These are phyloP conservation scores for Corapipo altera DNA, from an alignment of 2,113 vertebrate genomes.

Conservation along the genomic window DNA sequence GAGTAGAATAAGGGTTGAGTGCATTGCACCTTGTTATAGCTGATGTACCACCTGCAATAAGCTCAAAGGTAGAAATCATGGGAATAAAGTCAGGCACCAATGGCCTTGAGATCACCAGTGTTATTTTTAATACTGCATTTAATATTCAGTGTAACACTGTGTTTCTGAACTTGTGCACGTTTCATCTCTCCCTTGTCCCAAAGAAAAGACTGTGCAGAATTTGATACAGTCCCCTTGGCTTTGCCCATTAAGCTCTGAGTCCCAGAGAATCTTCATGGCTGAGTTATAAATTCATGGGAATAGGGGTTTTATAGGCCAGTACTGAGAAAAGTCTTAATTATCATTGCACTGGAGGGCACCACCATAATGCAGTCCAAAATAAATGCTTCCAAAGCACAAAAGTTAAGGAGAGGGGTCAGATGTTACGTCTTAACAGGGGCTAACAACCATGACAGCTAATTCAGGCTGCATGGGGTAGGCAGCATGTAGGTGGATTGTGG, in stretches of 20 bases:
- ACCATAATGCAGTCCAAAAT: background rate
- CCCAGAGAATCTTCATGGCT: background rate
- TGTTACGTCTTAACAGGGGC: conserved; percentile 22
- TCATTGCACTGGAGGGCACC: background rate
- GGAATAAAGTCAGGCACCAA: background rate
- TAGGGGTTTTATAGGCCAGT: background rate
- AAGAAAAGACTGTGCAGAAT: background rate
- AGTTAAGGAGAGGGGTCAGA: conserved; percentile 23
- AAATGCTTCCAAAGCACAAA: conserved; percentile 20
- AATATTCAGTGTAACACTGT: background rate
- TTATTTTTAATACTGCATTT: background rate
- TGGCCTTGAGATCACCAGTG: background rate
- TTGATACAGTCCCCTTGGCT: background rate
- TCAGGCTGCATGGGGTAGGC: background rate
- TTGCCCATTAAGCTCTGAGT: background rate
- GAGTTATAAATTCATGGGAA: background rate
- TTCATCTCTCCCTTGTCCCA: background rate
- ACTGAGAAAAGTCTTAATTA: background rate
- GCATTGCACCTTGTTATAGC: background rate
- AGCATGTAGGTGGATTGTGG: conserved; percentile 62
- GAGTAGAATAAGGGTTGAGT: background rate
- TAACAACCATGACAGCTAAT: conserved; percentile 3
- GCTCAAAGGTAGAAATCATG: background rate
- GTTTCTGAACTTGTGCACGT: background rate
- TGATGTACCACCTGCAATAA: background rate